Base-by-base conservation (phyloP, 2,888 invertebrate species). In the Mesorhabditis spiculigera region DNA sequence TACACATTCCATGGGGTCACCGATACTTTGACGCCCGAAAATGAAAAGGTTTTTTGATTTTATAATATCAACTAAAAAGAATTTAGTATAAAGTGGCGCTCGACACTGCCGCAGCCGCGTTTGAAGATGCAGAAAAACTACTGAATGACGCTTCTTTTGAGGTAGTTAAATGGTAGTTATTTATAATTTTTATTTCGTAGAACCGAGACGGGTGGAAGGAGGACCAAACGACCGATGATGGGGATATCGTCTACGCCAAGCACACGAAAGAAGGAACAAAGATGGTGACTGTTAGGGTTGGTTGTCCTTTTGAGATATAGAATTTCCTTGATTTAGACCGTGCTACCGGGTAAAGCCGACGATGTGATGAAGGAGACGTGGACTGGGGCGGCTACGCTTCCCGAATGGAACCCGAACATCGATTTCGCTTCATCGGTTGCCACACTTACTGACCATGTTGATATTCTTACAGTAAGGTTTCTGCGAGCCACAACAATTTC, bases 391-490 rank as follows among this genome's bases (percentile, higher is more conserved):
- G 73, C 71, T 45, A 70, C 71, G 6, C 70, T 82, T 45, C 76
- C 82, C 10, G 68, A 78, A 67, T 82, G 82, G 82, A 82, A 82
- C 68, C 72, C 75, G 63, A 78, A 82, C 69, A 80, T 82, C 71
- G 81, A 80, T 28, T 82, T 79, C 68, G 80, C 80, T 4, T 63
- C 71, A 8, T 69, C 71, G 10, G 72, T 82, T 67, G 77, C 74
- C 5, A 71, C 68, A n/a, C 78, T 81, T 43, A 80, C 81, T 2
- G 75, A 78, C 3, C 71, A 82, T 65, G 76, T 77, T 28, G 80
- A 82, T 70, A 70, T 82, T 65, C 76, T 81, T 10, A 80, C 81
- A 16, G 82, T 82, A 64, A 71, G 74, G 63, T 28, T 68, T 50
- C 58, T 50, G 10, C 3, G 2, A 50, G 8, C 2, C n/a, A 50